These are phyloP conservation scores for Meteorus cinctellus DNA, from an alignment of 2,888 invertebrate species.

Conservation along the genomic window DNA sequence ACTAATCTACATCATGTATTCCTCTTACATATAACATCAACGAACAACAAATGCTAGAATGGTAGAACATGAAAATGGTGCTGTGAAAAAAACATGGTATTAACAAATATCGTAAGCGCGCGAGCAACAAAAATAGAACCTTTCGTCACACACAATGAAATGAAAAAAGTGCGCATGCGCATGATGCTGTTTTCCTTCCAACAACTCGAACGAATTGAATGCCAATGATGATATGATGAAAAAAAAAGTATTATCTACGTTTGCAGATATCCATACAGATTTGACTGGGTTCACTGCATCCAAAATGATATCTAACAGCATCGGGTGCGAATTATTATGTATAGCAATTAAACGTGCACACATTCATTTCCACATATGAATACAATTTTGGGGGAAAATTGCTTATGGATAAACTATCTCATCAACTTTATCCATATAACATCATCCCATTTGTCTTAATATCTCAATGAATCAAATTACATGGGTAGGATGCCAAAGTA, in stretches of 20 bases:
- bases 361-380: too few species aligned
- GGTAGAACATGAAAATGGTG: background rate
- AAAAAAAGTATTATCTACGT: background rate
- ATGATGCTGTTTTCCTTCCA: background rate
- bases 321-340: background rate
- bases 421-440: too few species aligned
- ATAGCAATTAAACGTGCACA: background rate
- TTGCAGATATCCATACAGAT: constrained; percentile 14
- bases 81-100: background rate
- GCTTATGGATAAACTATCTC: too few species aligned
- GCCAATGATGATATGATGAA: background rate
- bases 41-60: too few species aligned
- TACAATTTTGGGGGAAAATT: too few species aligned
- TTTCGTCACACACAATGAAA: constrained; percentile 20
- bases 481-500: too few species aligned
- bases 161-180: background rate
- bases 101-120: background rate
- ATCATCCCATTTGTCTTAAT: background rate
- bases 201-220: background rate
- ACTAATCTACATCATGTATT: background rate
- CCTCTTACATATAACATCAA: background rate
- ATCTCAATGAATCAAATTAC: background rate
- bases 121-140: constrained; percentile 21
- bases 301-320: constrained; percentile 18
- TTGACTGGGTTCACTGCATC: background rate